Percentiles rank a stretch among this genome's conserved stretches.
These are phyloP conservation scores for Coccyzus lansbergi DNA, from an alignment of 2,797 vertebrate genomes.

Conservation along the genomic window DNA sequence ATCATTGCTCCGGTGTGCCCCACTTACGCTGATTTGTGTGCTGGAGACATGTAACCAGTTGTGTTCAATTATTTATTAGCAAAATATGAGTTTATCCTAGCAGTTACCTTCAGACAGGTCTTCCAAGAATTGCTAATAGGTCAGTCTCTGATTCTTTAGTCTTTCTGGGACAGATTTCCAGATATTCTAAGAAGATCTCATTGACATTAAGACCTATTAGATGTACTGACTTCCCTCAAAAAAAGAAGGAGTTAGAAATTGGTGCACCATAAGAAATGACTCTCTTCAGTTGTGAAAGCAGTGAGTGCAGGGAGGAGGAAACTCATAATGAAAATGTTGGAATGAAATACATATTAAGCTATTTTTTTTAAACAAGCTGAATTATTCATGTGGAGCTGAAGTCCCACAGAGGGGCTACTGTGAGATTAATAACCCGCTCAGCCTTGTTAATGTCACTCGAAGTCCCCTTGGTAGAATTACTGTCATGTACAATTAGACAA, in stretches of 20 bases:
- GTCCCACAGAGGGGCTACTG: constrained; percentile 12
- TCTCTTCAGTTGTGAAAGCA: background rate
- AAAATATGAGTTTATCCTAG: background rate
- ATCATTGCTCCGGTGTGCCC: background rate
- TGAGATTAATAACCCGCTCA: constrained; percentile 19
- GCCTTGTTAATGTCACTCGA: background rate
- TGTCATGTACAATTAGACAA: constrained; percentile 22
- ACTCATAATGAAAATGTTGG: background rate
- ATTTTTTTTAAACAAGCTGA: background rate
- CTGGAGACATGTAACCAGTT: background rate
- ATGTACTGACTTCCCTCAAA: rapidly evolving
- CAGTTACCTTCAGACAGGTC: background rate
- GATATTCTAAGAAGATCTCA: background rate
- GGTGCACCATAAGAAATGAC: background rate
- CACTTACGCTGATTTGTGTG: background rate
- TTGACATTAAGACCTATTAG: background rate
- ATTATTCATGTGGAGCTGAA: constrained; percentile 27
- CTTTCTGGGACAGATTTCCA: background rate
- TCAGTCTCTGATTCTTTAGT: background rate
- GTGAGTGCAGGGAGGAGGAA: background rate
- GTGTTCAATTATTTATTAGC: background rate
- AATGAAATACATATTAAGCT: background rate
- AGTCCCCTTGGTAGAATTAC: background rate
- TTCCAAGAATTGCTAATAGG: background rate
- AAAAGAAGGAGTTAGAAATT: background rate